These are phyloP conservation scores for Balaenoptera acutorostrata DNA, from an alignment of 2,113 vertebrate genomes.

Conservation along the genomic window DNA sequence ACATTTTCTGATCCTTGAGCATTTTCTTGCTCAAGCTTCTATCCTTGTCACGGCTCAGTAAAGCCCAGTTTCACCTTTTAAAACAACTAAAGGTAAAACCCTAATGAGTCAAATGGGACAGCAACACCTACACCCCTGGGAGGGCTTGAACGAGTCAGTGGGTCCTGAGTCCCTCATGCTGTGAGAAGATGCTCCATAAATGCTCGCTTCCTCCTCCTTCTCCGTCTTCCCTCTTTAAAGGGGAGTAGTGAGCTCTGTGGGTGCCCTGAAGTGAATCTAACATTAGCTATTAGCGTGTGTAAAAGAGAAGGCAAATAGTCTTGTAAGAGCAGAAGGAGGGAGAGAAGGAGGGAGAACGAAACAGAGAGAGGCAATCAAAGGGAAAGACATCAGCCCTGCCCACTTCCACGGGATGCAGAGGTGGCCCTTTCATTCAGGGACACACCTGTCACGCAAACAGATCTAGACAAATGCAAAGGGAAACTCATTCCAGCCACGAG, in stretches of 20 bases:
- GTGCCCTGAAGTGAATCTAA: not conserved
- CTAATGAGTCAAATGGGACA: not conserved
- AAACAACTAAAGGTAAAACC: not conserved
- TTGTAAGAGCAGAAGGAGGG: not conserved
- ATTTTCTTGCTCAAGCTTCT: not conserved
- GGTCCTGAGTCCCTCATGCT: not conserved
- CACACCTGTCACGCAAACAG: not conserved
- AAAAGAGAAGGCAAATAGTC: not conserved
- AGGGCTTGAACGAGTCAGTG: not conserved
- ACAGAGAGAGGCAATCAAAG: not conserved
- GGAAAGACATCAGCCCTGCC: not conserved
- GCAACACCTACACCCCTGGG: too few species aligned
- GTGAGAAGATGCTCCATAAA: not conserved
- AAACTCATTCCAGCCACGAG: not conserved
- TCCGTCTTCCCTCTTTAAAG: not conserved
- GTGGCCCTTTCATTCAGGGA: not conserved
- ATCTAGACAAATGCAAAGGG: not conserved
- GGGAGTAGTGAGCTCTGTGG: not conserved
- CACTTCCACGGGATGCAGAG: not conserved
- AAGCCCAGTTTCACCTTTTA: not conserved
- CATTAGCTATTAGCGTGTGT: rapidly evolving
- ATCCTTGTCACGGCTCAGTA: not conserved
- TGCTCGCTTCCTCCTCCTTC: too few species aligned
- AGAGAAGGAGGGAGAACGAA: not conserved
- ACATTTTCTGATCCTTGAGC: not conserved